Percentiles rank a stretch among this genome's conserved stretches.
phyloP scores from a whole-genome alignment of 1,140 invertebrate genomes.

The Solenopsis invicta region DNA sequence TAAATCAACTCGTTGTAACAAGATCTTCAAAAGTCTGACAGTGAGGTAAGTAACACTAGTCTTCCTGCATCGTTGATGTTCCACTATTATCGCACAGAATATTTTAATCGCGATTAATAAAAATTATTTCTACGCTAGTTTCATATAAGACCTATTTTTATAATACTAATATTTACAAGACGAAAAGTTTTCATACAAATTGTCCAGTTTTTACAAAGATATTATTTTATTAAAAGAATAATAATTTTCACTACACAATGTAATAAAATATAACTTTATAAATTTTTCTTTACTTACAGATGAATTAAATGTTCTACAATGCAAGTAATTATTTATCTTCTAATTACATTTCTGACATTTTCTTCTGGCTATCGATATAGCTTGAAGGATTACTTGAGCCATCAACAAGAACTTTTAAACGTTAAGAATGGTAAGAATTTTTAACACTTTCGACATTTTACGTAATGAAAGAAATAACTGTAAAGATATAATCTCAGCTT shows the following conservation, averaged over 20 bases:
- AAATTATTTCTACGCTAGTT: background rate
- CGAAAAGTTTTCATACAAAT: background rate
- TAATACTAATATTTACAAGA: background rate
- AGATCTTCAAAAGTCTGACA: background rate
- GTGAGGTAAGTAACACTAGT: background rate
- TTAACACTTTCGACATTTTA: background rate
- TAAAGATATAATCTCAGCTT: background rate
- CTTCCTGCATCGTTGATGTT: background rate
- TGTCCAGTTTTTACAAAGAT: background rate
- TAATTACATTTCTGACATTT: background rate
- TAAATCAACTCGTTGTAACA: background rate
- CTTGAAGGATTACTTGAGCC: background rate
- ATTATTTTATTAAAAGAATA: background rate
- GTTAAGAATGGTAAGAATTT: slow-evolving; percentile 25
- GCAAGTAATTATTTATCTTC: background rate
- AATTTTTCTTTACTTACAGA: slow-evolving; percentile 6
- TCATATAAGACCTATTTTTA: background rate
- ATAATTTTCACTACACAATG: no score
- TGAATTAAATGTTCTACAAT: slow-evolving; percentile 35
- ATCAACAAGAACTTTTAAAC: background rate
- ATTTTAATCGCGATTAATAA: background rate
- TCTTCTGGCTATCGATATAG: background rate
- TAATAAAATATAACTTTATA: background rate
- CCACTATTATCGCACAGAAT: background rate
- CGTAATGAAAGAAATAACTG: background rate